These are phyloP conservation scores for Callocephalon fimbriatum DNA, from an alignment of 2,113 vertebrate species.

Conservation along the genomic window DNA sequence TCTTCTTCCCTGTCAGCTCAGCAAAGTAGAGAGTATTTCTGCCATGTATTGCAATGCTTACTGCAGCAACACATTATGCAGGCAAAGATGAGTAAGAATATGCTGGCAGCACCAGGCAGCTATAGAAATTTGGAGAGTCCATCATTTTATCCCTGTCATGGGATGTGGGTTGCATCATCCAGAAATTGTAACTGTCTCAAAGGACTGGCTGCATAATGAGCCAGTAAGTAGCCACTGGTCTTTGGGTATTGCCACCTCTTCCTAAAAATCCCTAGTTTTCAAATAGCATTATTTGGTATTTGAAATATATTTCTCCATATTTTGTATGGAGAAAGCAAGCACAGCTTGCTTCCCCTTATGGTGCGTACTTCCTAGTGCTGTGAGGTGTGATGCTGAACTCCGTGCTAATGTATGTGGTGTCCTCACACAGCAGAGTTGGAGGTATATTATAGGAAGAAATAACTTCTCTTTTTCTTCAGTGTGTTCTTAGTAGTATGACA, in stretches of 20 bases:
- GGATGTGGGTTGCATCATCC: not conserved
- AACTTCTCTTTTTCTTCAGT: not conserved
- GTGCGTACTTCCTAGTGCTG: not conserved
- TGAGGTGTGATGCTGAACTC: not conserved
- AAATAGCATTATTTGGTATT: not conserved
- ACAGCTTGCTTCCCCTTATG: not conserved
- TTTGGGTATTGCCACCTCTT: not conserved
- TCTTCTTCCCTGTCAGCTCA: not conserved
- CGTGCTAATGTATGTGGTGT: fast-evolving
- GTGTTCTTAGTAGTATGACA: not conserved
- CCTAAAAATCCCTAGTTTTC: not conserved
- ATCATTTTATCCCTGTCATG: not conserved
- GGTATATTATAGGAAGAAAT: not conserved
- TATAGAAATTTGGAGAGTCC: not conserved
- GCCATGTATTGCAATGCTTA: not conserved
- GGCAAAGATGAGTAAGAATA: not conserved
- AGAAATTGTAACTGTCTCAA: not conserved
- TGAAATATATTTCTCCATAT: not conserved
- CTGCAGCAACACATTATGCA: not conserved
- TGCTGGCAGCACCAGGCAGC: not conserved
- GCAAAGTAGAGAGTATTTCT: not conserved
- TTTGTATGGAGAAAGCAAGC: not conserved
- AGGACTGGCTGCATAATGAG: not conserved
- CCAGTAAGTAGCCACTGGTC: not conserved
- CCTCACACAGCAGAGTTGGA: not conserved